Conservation (phyloP, 2,113 vertebrate species). For the Siniperca chuatsi region DNA sequence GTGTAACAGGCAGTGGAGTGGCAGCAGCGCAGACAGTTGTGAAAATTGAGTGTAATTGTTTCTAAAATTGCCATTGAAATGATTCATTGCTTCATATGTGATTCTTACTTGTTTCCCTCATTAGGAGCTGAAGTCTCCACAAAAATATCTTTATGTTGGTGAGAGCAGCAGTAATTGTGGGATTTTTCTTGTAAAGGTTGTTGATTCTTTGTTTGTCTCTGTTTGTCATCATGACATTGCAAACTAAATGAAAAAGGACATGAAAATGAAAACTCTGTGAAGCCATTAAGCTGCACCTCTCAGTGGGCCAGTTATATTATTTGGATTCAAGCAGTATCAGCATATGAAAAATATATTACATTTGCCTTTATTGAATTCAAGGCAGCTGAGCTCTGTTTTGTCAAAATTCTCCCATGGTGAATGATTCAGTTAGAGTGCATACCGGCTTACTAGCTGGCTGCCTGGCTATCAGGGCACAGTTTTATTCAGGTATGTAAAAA, state of each 20-base stretch:
- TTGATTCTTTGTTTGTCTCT: slow-evolving; percentile 4
- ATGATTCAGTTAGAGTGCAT: slow-evolving; percentile 43
- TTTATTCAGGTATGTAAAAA: slow-evolving; percentile 66
- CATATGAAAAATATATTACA: slow-evolving; percentile 63
- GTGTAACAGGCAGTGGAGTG: not conserved
- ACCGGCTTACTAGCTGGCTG: slow-evolving; percentile 30
- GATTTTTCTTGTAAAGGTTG: not conserved
- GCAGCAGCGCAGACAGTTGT: not conserved
- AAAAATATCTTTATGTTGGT: not conserved
- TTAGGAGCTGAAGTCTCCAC: not conserved
- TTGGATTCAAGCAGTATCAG: slow-evolving; percentile 35
- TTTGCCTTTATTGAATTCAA: slow-evolving; percentile 65
- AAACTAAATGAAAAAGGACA: slow-evolving; percentile 40
- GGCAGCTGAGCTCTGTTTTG: slow-evolving; percentile 61
- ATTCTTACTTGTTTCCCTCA: slow-evolving; percentile 2
- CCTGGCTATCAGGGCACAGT: slow-evolving; percentile 27
- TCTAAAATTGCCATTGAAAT: slow-evolving; percentile 1
- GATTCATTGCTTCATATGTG: not conserved
- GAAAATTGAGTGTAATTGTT: slow-evolving; percentile 12
- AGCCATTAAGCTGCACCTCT: slow-evolving; percentile 47
- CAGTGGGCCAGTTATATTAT: slow-evolving; percentile 52
- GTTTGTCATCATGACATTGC: slow-evolving; percentile 23
- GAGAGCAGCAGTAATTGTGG: not conserved
- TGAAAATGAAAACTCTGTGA: slow-evolving; percentile 49
- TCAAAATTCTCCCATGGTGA: slow-evolving; percentile 45